Evolutionary conservation across 1,140 invertebrate genomes (phyloP), one percentile per base, ranked within the genome.

Genomic region (Paramacrobiotus metropolitanus): DNA sequence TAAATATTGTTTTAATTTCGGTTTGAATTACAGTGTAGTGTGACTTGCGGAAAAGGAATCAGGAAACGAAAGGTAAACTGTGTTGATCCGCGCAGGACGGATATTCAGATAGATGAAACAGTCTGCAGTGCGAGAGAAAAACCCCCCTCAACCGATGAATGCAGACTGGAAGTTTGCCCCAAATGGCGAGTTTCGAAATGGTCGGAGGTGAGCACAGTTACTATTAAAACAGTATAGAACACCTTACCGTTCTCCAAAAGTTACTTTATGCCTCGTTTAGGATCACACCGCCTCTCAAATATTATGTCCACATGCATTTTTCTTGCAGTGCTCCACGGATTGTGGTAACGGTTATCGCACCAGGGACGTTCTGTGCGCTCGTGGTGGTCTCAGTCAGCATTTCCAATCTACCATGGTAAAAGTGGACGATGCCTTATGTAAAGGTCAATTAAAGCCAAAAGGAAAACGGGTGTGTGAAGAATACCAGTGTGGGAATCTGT

Each of bases 111-210:
- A 1, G 68, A 69, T 2, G 65, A 44, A 21, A 67, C 68, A 2
- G 68, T 66, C 44, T 70, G 72, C 63, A 71, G 70, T 63, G 45
- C 65, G 4, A 62, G 44, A 24, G 64, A 66, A 4, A 62, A 66
- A 2, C 70, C 70, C 63, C 71, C 71, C n/a, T 34, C 40, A 24
- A 62, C 60, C 0, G 60, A 62, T 29, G 63, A 67, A 61, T 31
- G 61, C 21, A 71, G 71, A 64, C 62, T 65, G 15, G 40, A 48
- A 20, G 48, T 65, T 24, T 67, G 61, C 9, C 28, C 70, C 15
- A 65, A 71, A 61, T 72, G 71, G 71, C 70, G 67, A 60, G 68
- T 70, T 65, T 69, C 67, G 4, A 62, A 66, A 31, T 73, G 71
- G 71, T 61, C 67, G 21, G 55, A 70, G 68, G 71, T 71, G 66